Evolutionary conservation across 2,888 invertebrate genomes (phyloP), one percentile per base, ranked within the genome.

Genomic region (Melinaea marsaeus): DNA sequence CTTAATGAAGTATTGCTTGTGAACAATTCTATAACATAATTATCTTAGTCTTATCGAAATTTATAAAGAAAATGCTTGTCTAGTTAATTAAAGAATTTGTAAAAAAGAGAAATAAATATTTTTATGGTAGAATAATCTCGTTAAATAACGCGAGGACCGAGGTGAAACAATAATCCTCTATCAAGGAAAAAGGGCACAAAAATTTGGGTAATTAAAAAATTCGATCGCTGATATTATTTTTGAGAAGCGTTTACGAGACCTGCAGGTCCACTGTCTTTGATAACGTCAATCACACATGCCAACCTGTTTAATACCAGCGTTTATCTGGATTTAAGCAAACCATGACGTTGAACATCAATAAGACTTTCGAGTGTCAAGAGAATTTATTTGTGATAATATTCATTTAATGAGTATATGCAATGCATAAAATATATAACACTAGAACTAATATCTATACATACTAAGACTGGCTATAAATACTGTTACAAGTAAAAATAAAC

Each of bases 201-300:
- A 77, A 79, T 79, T 74, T 66, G 71, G 78, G 22, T 85, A 86
- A 85, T 87, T 87, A 72, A 22, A 22, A 22, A 22, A 22, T 22
- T 22, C 22, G 22, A 22, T 22, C 22, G 22, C 71, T 80, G 85
- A 84, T 86, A 85, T 84, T 75, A 79, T 73, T 75, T 79, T 81
- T 78, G 74, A 72, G 74, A 71, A 73, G 72, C 75, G 72, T 73
- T 71, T 72, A 60, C 65, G 65, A 61, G 68, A 72, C 69, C 79
- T 79, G 81, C 80, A 74, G 80, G 77, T n/a, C 75, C 77, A 75
- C 1, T 1, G 22, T 22, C 22, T 22, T 71, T 75, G 88, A 88
- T 88, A 88, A 85, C 76, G 88, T 86, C 88, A 84, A 78, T 86
- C 81, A 80, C 83, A 81, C 79, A 79, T 78, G 77, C 71, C 79